Percentiles rank a stretch among this genome's conserved stretches.
Evolutionary conservation across 2,113 vertebrate genomes (phyloP).

Genomic region (Apus apus): DNA sequence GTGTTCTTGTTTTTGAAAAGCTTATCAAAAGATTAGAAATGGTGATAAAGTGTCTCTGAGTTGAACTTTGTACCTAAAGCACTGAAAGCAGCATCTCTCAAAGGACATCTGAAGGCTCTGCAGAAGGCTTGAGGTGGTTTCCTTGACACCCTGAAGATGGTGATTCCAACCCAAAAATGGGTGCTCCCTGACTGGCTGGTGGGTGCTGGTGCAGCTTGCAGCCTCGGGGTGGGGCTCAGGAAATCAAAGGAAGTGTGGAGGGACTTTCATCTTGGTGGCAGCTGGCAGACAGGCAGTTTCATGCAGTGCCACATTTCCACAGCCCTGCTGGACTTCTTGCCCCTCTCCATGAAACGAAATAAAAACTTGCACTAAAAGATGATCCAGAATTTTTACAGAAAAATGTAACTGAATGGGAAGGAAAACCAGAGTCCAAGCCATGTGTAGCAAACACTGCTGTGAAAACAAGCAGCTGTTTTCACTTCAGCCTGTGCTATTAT

Average conservation of each 20-base stretch:
- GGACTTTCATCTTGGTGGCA: not conserved
- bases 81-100: not conserved
- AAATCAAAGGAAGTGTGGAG: not conserved
- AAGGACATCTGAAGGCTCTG: not conserved
- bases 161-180: not conserved
- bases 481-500: not conserved
- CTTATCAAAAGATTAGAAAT: not conserved
- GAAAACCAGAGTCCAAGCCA: not conserved
- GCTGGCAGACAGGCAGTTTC: not conserved
- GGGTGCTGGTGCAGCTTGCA: not conserved
- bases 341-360: not conserved
- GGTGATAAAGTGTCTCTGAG: not conserved
- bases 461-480: not conserved
- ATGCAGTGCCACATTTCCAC: not conserved
- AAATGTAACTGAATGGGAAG: not conserved
- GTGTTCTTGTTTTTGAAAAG: no score
- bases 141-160: not conserved
- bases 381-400: not conserved
- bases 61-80: not conserved
- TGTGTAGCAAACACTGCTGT: not conserved
- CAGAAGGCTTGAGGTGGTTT: not conserved
- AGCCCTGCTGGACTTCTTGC: not conserved
- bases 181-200: fast-evolving
- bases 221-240: not conserved
- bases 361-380: not conserved